Evolutionary conservation across 2,888 invertebrate genomes (phyloP).

Genomic region (Onthophagus sagittarius): DNA sequence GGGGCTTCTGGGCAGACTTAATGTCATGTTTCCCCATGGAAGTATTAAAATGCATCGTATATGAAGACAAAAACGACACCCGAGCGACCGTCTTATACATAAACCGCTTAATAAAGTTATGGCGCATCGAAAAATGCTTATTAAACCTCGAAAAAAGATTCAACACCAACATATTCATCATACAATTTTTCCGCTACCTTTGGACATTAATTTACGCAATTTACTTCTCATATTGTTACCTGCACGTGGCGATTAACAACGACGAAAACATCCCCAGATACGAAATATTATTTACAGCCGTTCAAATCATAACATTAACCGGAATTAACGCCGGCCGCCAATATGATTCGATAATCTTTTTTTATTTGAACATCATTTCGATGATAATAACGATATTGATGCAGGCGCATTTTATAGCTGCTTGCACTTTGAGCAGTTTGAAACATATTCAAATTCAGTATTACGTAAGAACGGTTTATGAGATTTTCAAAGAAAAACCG

Average conservation of each 20-base stretch:
- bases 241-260: neutral
- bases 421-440: conserved; percentile 5
- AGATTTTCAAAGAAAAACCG: conserved; percentile 7
- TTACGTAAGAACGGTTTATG: conserved; percentile 10
- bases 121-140: conserved; percentile 16
- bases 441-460: conserved; percentile 10
- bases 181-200: conserved; percentile 15
- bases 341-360: neutral
- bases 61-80: neutral
- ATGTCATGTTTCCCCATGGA: conserved; percentile 19
- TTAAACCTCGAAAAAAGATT: conserved; percentile 17
- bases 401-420: conserved; percentile 16
- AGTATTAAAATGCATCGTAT: conserved; percentile 13
- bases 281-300: conserved; percentile 12
- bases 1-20: conserved; percentile 18
- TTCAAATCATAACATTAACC: conserved; percentile 2
- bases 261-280: neutral
- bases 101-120: conserved; percentile 18
- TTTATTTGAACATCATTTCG: conserved; percentile 2
- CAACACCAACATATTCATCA: conserved; percentile 13
- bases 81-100: conserved; percentile 4
- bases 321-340: neutral
- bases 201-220: conserved; percentile 12
- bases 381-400: conserved; percentile 8
- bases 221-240: conserved; percentile 16